Evolutionary conservation across 1,140 invertebrate genomes (phyloP), one percentile per base, ranked within the genome.

Genomic region (Apis florea): DNA sequence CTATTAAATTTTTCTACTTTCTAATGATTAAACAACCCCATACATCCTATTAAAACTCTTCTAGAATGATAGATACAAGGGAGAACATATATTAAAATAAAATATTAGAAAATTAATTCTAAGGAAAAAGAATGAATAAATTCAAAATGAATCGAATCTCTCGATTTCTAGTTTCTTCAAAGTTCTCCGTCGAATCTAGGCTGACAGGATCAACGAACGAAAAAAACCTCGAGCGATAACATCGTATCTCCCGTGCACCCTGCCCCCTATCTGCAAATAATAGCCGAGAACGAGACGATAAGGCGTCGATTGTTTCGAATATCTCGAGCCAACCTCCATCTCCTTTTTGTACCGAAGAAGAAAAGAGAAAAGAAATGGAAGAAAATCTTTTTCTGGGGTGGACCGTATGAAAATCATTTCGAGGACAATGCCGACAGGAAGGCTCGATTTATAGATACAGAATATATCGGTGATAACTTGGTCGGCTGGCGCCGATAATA

Each of bases 231-330:
- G 9, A 47, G 47, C 47, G 79, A 87, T 80, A 70, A 71, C 74
- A 53, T 67, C 19, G 54, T 83, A 76, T 77, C 71, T 47, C 6
- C 24, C 2, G 13, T 19, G 64, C 68, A 21, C 19, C 17, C 67
- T 71, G 81, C 24, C 68, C 83, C 21, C 73, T 59, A 87, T 87
- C 78, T 82, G 74, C 54, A 82, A 84, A 87, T 87, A 87, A 79
- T 73, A 59, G 19, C 71, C 31, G 83, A 69, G 72, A 26, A 77
- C 69, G 53, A 12, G 31, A 61, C 59, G 85, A 86, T 87, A 86
- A 83, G 76, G 5, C 61, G 51, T 51, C 56, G 77, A 87, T 82
- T 79, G 74, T 86, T 81, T 78, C 67, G 8, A 40, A 70, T n/a
- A 8, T 54, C 31, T n/a, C 12, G n/a, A 13, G n/a, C 1, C n/a